Evolutionary conservation across 2,797 vertebrate species (phyloP), one percentile per base, ranked within the genome.

Genomic region (Acridotheres tristis): DNA sequence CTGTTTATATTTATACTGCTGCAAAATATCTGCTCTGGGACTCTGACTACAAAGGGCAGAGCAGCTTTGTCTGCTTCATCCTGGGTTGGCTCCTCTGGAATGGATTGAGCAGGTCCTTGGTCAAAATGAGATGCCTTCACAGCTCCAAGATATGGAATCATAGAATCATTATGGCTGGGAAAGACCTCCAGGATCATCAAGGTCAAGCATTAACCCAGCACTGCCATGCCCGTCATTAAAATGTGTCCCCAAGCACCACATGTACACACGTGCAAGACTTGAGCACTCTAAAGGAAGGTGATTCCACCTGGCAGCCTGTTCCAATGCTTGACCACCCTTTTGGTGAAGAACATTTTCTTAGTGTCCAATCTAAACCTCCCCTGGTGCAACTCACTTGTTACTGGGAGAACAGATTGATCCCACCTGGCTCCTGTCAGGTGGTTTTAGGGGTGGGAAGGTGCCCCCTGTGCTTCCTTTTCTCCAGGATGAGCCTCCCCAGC

Each of bases 381-480:
- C 4, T 32, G 15, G 51, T 71, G 3, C 13, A 71, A 47, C 20
- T 43, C 38, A 7, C 12, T 48, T 34, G 4, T 26, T 42, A 10
- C 8, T n/a, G 23, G 13, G 13, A 57, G 22, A 55, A 68, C 10
- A 54, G 40, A 61, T 4, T 22, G 48, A 57, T 10, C 13, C 50
- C 55, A 38, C 13, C 42, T 34, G 54, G 34, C 15, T 74, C 10
- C 30, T n/a, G 9, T n/a, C 55, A 55, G 30, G 48, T 3, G 19
- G 7, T 27, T 74, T 20, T n/a, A 43, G 36, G 17, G 43, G 20
- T 43, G 38, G 30, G 7, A 38, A 63, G 32, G 3, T 69, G 1
- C 2, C 1, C 5, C 7, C 19, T 38, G 36, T 45, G 7, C 14
- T 20, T 20, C 11, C 1, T 69, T 1, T 50, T 12, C 32, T 16